Evolutionary conservation across 2,888 invertebrate genomes (phyloP).

Genomic region (Ormyrus nitidulus): DNA sequence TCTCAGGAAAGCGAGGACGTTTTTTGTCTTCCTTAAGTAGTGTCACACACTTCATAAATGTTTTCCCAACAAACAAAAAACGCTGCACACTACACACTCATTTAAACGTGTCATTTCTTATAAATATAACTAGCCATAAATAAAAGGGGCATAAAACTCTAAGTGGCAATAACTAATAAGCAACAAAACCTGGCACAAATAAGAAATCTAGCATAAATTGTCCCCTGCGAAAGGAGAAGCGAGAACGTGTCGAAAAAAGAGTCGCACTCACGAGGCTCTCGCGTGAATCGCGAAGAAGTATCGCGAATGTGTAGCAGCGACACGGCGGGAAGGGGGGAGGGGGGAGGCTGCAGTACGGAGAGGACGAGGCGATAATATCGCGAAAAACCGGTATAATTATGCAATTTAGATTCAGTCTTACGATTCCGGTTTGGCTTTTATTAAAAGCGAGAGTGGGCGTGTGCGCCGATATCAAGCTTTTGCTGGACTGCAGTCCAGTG

Average conservation of each 20-base stretch:
- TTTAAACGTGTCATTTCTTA: no score
- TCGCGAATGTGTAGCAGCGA: constrained; percentile 9
- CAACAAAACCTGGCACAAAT: constrained; percentile 25
- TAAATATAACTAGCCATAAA: background rate
- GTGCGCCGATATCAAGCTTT: constrained; percentile 33
- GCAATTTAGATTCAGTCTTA: constrained; percentile 72
- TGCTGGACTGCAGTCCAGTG: background rate
- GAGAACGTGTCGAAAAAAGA: background rate
- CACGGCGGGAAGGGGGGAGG: no score
- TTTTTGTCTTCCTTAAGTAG: no score
- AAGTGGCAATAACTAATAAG: constrained; percentile 23
- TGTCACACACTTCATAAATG: no score
- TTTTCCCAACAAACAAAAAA: no score
- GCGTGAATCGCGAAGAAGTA: background rate
- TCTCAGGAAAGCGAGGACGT: no score
- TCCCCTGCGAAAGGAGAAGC: background rate
- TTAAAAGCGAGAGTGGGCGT: constrained; percentile 72
- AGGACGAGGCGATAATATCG: constrained; percentile 53
- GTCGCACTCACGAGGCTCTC: background rate
- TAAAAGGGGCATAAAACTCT: background rate
- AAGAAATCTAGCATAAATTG: constrained; percentile 24
- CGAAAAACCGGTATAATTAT: constrained; percentile 69
- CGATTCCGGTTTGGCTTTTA: constrained; percentile 70
- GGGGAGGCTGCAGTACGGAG: background rate
- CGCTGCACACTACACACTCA: no score